Base-by-base conservation (phyloP, 2,113 vertebrate genomes). In the Dicentrarchus labrax region DNA sequence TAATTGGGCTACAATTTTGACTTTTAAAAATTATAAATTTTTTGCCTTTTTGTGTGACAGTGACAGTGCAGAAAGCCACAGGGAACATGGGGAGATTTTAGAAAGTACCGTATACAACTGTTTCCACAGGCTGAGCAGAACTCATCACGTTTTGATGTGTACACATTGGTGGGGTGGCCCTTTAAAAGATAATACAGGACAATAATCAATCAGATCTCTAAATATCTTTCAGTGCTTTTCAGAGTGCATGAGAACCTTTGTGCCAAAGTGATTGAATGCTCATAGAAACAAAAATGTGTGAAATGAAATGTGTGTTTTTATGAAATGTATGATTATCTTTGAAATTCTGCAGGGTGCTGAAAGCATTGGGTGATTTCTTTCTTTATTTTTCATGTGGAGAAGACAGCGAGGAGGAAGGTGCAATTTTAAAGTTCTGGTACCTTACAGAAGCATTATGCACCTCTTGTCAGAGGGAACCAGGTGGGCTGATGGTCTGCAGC, bases 381-480 rank as follows among this genome's bases (percentile, higher is more conserved):
- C 4, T 6, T 43, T 43, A 19, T 22, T 22, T 24, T 24, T 57
- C 56, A 47, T 30, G 50, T 47, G 47, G 45, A 67, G 13, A 48
- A 75, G 16, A 41, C 1, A 2, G 1, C 47, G 47, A 45, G 47
- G 36, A 56, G 60, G 11, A 41, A 0, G n/a, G 2, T 11, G 21
- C 43, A 3, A 47, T 66, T 67, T 65, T 62, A 59, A 78, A 41
- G 54, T 86, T 86, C 68, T 19, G 21, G 39, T 39, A 41, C 47
- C 72, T 51, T 59, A 54, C 76, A 22, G 79, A 60, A 72, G 17
- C 15, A 30, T 43, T 72, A 30, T 78, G 56, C 39, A 71, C 21
- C 47, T 61, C 66, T 51, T 61, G 70, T 50, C 54, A 74, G 69
- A 83, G 50, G 66, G 82, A 86, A 62, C 10, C 24, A 60, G 47